These are phyloP conservation scores for Zelleria hepariella DNA, from an alignment of 2,888 invertebrate genomes.

Conservation along the genomic window DNA sequence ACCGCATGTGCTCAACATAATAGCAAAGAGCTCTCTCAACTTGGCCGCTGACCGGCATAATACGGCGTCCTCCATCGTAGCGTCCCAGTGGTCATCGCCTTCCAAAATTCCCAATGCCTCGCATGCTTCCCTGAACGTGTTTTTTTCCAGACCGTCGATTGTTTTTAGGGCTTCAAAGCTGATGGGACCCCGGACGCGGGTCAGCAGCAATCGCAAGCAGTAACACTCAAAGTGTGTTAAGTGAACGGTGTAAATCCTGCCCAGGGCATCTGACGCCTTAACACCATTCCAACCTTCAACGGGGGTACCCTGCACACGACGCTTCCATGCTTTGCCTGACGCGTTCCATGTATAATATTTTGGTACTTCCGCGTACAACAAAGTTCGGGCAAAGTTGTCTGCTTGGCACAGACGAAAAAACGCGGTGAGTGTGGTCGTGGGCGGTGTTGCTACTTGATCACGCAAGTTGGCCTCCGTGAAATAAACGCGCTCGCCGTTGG, in stretches of 20 bases:
- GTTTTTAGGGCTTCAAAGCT: conserved; percentile 21
- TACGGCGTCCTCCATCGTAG: conserved; percentile 20
- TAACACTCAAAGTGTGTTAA: conserved; percentile 18
- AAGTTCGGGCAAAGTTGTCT: conserved; percentile 31
- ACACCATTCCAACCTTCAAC: conserved; percentile 17
- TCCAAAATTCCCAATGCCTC: conserved; percentile 20
- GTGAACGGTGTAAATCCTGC: conserved; percentile 21
- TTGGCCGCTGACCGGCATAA: not conserved
- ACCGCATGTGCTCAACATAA: conserved; percentile 10
- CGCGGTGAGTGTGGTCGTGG: conserved; percentile 23
- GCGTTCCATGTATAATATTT: conserved; percentile 21
- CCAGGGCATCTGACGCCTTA: conserved; percentile 17
- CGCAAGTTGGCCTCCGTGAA: conserved; percentile 26
- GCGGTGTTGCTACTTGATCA: conserved; percentile 16
- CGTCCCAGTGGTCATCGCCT: conserved; percentile 26
- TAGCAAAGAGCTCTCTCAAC: conserved; percentile 6
- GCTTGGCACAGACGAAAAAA: conserved; percentile 31
- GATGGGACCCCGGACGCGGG: conserved; percentile 15
- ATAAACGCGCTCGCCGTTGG: conserved; percentile 25
- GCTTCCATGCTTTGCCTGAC: conserved; percentile 17
- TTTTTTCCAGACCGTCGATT: conserved; percentile 20
- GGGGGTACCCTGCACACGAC: conserved; percentile 19
- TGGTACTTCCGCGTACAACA: conserved; percentile 28
- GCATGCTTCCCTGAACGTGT: conserved; percentile 24
- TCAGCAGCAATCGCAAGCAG: conserved; percentile 19